Percentiles rank a stretch among this genome's conserved stretches.
Evolutionary conservation across 2,113 vertebrate genomes (phyloP).

Genomic region (Bos taurus): DNA sequence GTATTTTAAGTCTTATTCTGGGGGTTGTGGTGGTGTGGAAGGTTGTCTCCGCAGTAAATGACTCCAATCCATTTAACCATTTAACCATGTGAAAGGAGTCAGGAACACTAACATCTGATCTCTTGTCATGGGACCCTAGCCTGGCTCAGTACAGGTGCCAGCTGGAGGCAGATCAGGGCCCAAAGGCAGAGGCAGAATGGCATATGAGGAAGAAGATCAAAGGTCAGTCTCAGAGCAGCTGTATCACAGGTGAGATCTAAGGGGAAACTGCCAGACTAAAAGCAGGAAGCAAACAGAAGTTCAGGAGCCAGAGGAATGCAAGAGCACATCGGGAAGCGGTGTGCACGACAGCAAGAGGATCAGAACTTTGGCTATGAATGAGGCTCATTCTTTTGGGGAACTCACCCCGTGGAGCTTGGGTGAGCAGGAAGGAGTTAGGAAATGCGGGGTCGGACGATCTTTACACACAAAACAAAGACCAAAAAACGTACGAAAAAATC

Average conservation of each 20-base stretch:
- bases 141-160: conserved; percentile 23
- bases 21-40: not conserved
- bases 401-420: not conserved
- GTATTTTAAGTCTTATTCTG: conserved; percentile 20
- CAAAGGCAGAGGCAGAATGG: conserved; percentile 39
- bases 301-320: conserved; percentile 34
- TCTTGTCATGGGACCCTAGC: conserved; percentile 40
- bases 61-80: not conserved
- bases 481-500: not conserved
- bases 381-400: not conserved
- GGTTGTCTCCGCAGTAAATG: not conserved
- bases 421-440: not conserved
- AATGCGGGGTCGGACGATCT: not conserved
- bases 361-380: not conserved
- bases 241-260: conserved; percentile 46
- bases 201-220: conserved; percentile 38
- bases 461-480: not conserved
- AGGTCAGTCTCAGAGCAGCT: conserved; percentile 35
- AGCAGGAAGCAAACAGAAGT: conserved; percentile 51
- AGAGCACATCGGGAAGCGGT: not conserved
- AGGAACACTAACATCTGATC: conserved; percentile 23
- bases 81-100: conserved; percentile 29
- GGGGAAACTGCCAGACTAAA: conserved; percentile 34
- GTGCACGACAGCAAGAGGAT: not conserved
- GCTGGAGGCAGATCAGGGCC: conserved; percentile 32